A percentile compares a stretch with the other conserved stretches of the same genome.
Conservation (phyloP, 64 coral and sea anemone genomes). For the Anthopleura sola region DNA sequence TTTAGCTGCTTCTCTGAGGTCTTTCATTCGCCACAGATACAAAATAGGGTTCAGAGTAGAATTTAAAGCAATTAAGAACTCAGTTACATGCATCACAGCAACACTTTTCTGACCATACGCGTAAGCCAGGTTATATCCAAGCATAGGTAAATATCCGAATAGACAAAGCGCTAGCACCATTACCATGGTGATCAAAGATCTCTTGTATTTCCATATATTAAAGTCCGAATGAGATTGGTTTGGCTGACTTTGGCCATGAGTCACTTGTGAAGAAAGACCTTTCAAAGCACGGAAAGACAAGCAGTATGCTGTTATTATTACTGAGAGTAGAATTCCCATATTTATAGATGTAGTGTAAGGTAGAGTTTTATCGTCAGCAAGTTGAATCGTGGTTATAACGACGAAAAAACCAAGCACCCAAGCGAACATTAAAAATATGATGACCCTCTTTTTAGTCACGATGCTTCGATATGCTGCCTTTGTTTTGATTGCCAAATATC, state of each 20-base stretch:
- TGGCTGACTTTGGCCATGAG: neutral
- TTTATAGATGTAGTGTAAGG: neutral
- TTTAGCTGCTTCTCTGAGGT: neutral
- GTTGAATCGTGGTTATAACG: neutral
- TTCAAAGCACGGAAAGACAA: constrained; percentile 1
- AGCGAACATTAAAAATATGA: neutral
- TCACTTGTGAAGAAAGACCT: neutral
- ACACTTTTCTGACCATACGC: neutral
- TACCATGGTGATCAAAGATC: neutral
- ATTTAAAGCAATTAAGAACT: neutral
- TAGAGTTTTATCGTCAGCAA: neutral
- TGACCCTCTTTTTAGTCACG: neutral
- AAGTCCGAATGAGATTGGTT: neutral
- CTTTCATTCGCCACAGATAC: too few species aligned
- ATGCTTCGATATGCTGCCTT: neutral
- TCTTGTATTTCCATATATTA: neutral
- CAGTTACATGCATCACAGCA: neutral
- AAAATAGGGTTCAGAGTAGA: constrained; percentile 24
- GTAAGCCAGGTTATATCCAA: neutral
- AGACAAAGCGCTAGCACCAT: neutral
- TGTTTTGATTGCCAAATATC: constrained; percentile 7
- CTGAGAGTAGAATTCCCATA: neutral
- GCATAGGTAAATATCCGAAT: constrained; percentile 2
- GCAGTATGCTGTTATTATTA: neutral
- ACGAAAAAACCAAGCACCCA: neutral